phyloP scores from a whole-genome alignment of 2,888 invertebrate species.

The Zonitis immaculata region DNA sequence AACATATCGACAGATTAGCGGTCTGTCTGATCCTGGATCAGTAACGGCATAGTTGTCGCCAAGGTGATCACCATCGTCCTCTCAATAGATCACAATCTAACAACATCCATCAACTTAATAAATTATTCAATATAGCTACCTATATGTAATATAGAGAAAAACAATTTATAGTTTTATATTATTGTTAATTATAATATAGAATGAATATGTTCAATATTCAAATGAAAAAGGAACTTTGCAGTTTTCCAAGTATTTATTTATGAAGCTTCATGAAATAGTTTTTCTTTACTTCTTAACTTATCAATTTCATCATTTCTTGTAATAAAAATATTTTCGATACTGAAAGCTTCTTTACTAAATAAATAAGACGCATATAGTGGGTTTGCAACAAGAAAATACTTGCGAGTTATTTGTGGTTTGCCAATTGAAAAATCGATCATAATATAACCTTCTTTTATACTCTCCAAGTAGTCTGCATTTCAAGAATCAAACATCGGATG shows the following conservation, averaged over 20 bases:
- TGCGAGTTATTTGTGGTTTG: not conserved
- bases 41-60: slow-evolving; percentile 38
- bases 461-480: not conserved
- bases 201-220: not conserved
- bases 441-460: not conserved
- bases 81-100: slow-evolving; percentile 16
- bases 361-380: slow-evolving; percentile 1
- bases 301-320: slow-evolving; percentile 1
- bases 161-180: not conserved
- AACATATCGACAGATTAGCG: slow-evolving; percentile 64
- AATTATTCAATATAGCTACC: not conserved
- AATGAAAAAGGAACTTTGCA: not conserved
- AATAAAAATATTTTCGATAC: not conserved
- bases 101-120: not conserved
- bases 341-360: slow-evolving; percentile 2
- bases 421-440: not conserved
- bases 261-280: not conserved
- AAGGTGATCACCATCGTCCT: slow-evolving; percentile 37
- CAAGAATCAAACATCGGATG: not conserved
- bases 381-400: not conserved
- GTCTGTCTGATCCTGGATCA: slow-evolving; percentile 48
- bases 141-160: no score
- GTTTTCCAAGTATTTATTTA: not conserved
- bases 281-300: not conserved
- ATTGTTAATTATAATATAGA: not conserved